phyloP scores from a whole-genome alignment of 2,113 vertebrate genomes.

The Casuarius casuarius region DNA sequence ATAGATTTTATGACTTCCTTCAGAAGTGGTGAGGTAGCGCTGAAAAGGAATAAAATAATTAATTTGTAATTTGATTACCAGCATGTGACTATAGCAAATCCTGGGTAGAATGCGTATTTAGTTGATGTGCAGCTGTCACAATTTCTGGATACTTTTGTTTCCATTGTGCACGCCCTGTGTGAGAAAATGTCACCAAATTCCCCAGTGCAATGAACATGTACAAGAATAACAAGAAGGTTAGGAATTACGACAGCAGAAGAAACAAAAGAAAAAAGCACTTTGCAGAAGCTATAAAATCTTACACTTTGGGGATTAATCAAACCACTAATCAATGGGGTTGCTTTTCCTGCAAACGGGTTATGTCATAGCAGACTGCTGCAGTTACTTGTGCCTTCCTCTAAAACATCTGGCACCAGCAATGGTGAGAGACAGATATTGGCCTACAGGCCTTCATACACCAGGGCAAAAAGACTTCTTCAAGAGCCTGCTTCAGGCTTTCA shows the following conservation, averaged over 20 bases:
- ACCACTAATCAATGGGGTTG: background rate
- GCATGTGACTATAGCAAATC: background rate
- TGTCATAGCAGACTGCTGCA: background rate
- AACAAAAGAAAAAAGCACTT: background rate
- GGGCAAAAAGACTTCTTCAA: background rate
- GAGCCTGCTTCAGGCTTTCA: background rate
- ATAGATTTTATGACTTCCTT: background rate
- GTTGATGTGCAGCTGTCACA: background rate
- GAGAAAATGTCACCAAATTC: background rate
- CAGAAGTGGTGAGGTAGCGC: background rate
- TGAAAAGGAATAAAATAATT: background rate
- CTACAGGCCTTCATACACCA: background rate
- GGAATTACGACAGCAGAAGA: no score
- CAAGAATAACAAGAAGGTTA: background rate
- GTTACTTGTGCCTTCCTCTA: background rate
- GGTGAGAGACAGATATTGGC: background rate
- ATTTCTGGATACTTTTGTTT: background rate
- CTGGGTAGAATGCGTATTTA: background rate
- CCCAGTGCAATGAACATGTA: no score
- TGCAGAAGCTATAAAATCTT: background rate
- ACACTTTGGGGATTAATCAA: background rate
- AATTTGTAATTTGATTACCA: background rate
- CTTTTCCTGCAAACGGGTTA: background rate
- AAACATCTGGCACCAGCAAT: background rate
- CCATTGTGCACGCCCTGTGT: background rate